phyloP scores from a whole-genome alignment of 2,797 vertebrate genomes.

The Falco concolor region DNA sequence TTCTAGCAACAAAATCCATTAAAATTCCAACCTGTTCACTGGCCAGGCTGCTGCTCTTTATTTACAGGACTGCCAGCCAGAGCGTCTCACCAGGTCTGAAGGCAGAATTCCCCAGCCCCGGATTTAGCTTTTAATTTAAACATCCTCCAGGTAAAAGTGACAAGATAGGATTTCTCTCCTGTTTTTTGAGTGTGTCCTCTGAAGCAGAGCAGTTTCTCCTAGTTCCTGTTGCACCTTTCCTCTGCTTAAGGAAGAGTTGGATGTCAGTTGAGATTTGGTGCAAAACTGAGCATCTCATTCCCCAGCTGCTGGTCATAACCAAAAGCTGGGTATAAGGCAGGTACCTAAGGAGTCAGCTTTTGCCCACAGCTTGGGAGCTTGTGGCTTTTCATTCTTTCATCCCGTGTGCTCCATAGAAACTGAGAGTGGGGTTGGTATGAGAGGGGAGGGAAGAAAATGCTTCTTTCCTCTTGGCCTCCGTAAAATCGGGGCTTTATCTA shows the following conservation, averaged over 20 bases:
- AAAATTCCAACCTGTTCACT: neutral
- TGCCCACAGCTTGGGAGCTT: neutral
- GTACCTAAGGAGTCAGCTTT: neutral
- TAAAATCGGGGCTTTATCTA: neutral
- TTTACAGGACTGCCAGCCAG: neutral
- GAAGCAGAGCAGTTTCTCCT: neutral
- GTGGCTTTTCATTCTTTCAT: neutral
- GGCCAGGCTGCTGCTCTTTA: neutral
- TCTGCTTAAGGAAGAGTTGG: neutral
- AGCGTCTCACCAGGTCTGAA: neutral
- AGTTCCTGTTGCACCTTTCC: neutral
- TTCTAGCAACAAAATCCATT: neutral
- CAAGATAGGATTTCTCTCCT: neutral
- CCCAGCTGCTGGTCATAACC: rapidly evolving
- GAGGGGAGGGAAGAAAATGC: neutral
- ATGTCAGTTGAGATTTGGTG: neutral
- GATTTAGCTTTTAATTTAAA: neutral
- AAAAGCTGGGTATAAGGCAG: neutral
- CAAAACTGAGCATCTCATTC: neutral
- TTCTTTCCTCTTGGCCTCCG: neutral
- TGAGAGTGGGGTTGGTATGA: neutral
- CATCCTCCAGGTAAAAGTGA: neutral
- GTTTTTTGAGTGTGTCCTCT: neutral
- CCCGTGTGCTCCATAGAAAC: neutral
- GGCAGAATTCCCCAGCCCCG: neutral